These are phyloP conservation scores for Archips crataeganus DNA, from an alignment of 2,888 invertebrate species.

Conservation along the genomic window DNA sequence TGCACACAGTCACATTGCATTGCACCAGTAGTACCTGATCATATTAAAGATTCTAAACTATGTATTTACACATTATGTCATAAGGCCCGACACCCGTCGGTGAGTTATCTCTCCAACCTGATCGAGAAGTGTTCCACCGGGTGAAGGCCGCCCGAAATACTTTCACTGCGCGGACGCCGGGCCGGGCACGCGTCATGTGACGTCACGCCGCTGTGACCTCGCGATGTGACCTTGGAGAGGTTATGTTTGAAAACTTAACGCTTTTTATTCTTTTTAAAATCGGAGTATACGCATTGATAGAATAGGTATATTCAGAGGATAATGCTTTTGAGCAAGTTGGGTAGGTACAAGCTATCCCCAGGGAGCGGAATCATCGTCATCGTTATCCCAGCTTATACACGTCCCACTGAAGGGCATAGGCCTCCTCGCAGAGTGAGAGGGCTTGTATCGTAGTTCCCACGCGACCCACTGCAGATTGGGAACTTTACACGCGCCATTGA, in stretches of 20 bases:
- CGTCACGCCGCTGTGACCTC: slow-evolving; percentile 39
- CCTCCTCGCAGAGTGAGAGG: too few species aligned
- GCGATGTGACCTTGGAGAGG: slow-evolving; percentile 46
- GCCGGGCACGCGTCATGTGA: slow-evolving; percentile 43
- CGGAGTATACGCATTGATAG: too few species aligned
- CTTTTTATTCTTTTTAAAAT: neutral
- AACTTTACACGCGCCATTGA: too few species aligned
- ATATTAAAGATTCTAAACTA: neutral
- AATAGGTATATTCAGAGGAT: too few species aligned
- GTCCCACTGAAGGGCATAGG: too few species aligned
- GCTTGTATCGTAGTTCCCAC: too few species aligned
- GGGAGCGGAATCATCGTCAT: neutral
- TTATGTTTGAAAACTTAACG: slow-evolving; percentile 18
- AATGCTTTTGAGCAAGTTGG: neutral
- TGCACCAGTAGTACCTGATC: too few species aligned
- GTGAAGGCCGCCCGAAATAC: slow-evolving; percentile 76
- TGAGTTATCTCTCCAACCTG: slow-evolving; percentile 53
- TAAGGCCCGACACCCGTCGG: slow-evolving; percentile 39
- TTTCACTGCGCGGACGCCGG: slow-evolving; percentile 62
- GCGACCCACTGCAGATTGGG: too few species aligned
- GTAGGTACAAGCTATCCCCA: neutral
- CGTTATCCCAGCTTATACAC: too few species aligned
- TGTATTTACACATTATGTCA: neutral
- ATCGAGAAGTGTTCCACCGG: slow-evolving; percentile 58
- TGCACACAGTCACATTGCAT: too few species aligned